Evolutionary conservation across 1,140 invertebrate species (phyloP), one percentile per base, ranked within the genome.

Genomic region (Ceratina japonica): DNA sequence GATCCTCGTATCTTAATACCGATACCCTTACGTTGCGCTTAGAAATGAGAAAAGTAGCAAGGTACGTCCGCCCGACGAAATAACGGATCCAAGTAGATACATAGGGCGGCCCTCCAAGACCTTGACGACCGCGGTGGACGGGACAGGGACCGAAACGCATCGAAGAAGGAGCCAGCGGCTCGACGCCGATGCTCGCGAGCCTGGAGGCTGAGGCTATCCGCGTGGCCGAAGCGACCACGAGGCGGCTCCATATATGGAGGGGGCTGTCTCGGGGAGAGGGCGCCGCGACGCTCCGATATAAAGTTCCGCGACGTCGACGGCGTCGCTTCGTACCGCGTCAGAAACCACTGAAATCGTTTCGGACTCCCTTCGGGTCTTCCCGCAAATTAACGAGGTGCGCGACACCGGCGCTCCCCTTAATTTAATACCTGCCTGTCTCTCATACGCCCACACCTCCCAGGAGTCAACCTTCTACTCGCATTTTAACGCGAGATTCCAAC

Each of bases 241-340:
- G 78, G 79, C 78, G 89, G 51, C 88, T 81, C 90, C 91, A 90
- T 91, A 91, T 91, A 90, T 91, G 90, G 90, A 81, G 87, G 84
- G 87, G 65, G 75, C 62, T 65, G 37, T 22, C 63, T 52, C 77
- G 75, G 84, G 75, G 89, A 89, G 88, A 90, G 87, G 86, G 89
- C 85, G 86, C 86, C 84, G 62, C 81, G 75, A 83, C 82, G 79
- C 74, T 62, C 75, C 51, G 68, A 81, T 89, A 89, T 90, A 90
- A 89, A 90, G 87, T 89, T 90, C 83, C 87, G 63, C 80, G 64
- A 72, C 69, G 69, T 69, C 51, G 69, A 72, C 58, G 68, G 52
- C 56, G 49, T 63, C 75, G 44, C 58, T 62, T 77, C 75, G 72
- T 49, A 72, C 15, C 75, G 54, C 59, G 68, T 27, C 75, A 78